These are phyloP conservation scores for Craseonycteris thonglongyai DNA, from an alignment of 2,113 vertebrate genomes.

Conservation along the genomic window DNA sequence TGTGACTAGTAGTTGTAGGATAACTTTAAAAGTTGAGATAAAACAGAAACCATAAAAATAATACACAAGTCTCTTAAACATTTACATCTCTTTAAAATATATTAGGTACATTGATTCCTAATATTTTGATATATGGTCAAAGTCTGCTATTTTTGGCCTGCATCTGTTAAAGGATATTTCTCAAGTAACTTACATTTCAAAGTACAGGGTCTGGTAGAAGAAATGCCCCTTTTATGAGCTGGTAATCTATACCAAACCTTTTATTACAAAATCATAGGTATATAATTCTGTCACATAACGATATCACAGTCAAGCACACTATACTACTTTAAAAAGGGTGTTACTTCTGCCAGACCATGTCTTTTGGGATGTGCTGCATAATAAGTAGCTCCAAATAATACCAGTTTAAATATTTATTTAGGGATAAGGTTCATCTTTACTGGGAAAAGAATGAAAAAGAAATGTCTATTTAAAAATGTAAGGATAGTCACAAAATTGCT, in stretches of 20 bases:
- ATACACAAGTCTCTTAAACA: not conserved
- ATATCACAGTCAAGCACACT: no score
- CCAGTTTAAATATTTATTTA: not conserved
- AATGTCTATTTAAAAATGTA: not conserved
- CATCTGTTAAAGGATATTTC: not conserved
- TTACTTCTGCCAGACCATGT: no score
- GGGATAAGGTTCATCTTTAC: not conserved
- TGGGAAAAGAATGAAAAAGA: not conserved
- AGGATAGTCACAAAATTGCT: not conserved
- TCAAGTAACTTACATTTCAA: not conserved
- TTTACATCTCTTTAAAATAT: not conserved
- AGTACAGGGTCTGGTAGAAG: no score
- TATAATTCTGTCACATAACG: no score
- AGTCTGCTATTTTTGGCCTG: not conserved
- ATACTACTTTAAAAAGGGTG: no score
- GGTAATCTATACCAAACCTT: no score
- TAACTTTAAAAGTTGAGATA: not conserved
- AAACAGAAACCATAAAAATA: not conserved
- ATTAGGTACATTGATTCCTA: not conserved
- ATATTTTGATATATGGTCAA: not conserved
- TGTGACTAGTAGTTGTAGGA: not conserved
- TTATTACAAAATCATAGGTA: no score
- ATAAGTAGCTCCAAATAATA: not conserved
- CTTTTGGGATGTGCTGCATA: not conserved
- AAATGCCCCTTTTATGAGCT: no score